These are phyloP conservation scores for Mallateleia sp. DNA, from an alignment of 2,888 invertebrate genomes.

Conservation along the genomic window DNA sequence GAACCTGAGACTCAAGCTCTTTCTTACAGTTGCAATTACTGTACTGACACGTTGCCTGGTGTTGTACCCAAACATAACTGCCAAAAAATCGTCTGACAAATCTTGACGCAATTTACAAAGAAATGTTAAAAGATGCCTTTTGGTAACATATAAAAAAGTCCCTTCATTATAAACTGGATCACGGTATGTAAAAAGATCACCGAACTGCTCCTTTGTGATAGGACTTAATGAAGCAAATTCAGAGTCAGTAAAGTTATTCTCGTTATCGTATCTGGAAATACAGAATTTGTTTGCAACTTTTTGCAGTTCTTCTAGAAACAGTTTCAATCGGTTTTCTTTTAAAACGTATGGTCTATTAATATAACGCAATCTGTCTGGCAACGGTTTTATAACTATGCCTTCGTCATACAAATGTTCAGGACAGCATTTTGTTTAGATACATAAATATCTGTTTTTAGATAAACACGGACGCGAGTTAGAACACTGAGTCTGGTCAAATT, in stretches of 20 bases:
- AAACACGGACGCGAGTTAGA: conserved; percentile 1
- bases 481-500: conserved; percentile 3
- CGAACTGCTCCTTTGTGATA: conserved; percentile 2
- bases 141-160: too few species aligned
- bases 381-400: background rate
- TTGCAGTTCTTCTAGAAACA: conserved; percentile 11
- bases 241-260: conserved; percentile 8
- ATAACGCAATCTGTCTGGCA: conserved; percentile 16
- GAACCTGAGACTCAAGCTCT: too few species aligned
- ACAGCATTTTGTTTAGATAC: conserved; percentile 7
- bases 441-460: conserved; percentile 16
- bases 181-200: conserved; percentile 5
- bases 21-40: conserved; percentile 18
- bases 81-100: conserved; percentile 29
- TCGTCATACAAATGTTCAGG: conserved; percentile 5
- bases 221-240: too few species aligned
- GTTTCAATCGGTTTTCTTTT: background rate
- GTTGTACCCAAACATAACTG: too few species aligned
- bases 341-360: conserved; percentile 19
- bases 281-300: conserved; percentile 11
- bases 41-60: conserved; percentile 30
- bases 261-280: conserved; percentile 13
- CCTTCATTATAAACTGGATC: background rate
- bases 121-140: conserved; percentile 8
- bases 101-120: too few species aligned